Evolutionary conservation across 2,888 invertebrate species (phyloP).

Genomic region (Oscheius sp.): DNA sequence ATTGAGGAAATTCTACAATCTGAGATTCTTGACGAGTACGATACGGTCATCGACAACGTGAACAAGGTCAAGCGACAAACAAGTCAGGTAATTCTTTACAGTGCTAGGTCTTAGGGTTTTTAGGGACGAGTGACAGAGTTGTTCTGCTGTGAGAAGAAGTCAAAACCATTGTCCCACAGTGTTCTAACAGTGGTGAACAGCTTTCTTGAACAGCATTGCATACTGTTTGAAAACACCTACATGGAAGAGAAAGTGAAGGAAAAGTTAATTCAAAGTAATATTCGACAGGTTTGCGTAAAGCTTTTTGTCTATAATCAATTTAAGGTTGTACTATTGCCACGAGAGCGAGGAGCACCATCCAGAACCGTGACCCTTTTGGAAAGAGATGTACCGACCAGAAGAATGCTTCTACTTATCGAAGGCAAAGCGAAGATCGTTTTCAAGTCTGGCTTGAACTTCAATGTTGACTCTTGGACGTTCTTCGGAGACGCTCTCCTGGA

Average conservation of each 20-base stretch:
- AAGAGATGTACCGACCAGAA: slow-evolving; percentile 81
- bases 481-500: slow-evolving; percentile 81
- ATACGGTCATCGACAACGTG: slow-evolving; percentile 42
- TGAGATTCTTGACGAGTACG: slow-evolving; percentile 45
- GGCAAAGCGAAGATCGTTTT: slow-evolving; percentile 78
- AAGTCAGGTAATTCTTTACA: slow-evolving; percentile 14
- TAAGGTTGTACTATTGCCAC: slow-evolving; percentile 39
- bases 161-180: slow-evolving; percentile 1
- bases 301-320: slow-evolving; percentile 19
- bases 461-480: slow-evolving; percentile 95
- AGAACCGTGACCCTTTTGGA: slow-evolving; percentile 66
- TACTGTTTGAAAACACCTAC: slow-evolving; percentile 34
- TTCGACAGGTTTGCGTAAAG: slow-evolving; percentile 37
- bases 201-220: slow-evolving; percentile 41
- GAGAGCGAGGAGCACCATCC: slow-evolving; percentile 36
- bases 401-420: slow-evolving; percentile 91
- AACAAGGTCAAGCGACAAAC: slow-evolving; percentile 19
- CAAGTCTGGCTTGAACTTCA: slow-evolving; percentile 79
- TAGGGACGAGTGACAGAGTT: slow-evolving; percentile 21
- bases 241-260: slow-evolving; percentile 46
- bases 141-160: slow-evolving; percentile 8
- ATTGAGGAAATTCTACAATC: slow-evolving; percentile 48
- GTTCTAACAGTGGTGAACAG: slow-evolving; percentile 1
- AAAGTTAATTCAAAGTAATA: slow-evolving; percentile 48
- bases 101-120: not conserved